phyloP scores from a whole-genome alignment of 2,888 invertebrate species.

The Branchinecta sandiegonensis region DNA sequence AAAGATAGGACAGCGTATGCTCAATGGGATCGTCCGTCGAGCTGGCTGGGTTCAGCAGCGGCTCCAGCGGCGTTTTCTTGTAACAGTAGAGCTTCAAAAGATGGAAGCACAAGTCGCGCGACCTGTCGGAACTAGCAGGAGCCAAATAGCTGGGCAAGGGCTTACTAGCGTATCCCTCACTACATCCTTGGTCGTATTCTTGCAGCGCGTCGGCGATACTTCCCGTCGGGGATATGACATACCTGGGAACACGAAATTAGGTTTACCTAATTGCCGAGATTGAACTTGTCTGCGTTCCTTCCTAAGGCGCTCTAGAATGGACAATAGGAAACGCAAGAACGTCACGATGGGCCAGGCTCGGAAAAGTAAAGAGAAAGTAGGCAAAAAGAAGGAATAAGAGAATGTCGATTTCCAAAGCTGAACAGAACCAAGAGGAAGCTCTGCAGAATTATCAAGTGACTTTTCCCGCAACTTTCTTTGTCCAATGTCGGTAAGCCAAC shows the following conservation, averaged over 20 bases:
- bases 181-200: conserved; percentile 54
- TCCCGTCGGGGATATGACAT: conserved; percentile 51
- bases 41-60: conserved; percentile 53
- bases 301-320: not conserved
- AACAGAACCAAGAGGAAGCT: no score
- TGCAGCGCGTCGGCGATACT: conserved; percentile 55
- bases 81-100: conserved; percentile 59
- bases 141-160: conserved; percentile 34
- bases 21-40: conserved; percentile 67
- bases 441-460: no score
- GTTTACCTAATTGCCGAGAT: not conserved
- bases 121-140: conserved; percentile 28
- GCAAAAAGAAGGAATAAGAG: no score
- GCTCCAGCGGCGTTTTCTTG: conserved; percentile 47
- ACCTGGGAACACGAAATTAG: conserved; percentile 38
- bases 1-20: conserved; percentile 43
- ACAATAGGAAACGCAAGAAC: not conserved
- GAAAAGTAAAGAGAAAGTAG: no score
- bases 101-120: conserved; percentile 62
- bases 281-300: not conserved
- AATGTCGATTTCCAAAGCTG: no score
- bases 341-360: not conserved
- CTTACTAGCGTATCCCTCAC: conserved; percentile 31
- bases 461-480: no score
- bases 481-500: no score